Base-by-base conservation (phyloP, 37 sponge, comb jelly and placozoan species). In the Ianthella basta region DNA sequence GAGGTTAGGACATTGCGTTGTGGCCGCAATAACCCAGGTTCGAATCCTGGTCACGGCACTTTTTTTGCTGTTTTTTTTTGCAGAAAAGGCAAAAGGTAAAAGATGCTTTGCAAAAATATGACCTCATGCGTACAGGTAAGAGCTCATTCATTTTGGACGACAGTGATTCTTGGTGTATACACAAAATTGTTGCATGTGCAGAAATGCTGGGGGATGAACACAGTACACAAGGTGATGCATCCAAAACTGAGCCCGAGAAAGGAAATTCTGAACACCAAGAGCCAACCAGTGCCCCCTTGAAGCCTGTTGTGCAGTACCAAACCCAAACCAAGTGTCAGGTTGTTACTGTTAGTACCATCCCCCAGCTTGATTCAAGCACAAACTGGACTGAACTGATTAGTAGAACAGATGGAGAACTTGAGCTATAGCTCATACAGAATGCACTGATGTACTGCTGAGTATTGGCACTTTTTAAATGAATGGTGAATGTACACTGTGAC, bases 1-100 rank as follows among this genome's bases (percentile, higher is more conserved):
- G 95, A 84, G 97, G 97, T 96, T 91, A 95, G 96, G 88, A 95
- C 96, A 84, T 89, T 95, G 87, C 93, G 96, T 95, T 95, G 94
- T 93, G 93, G 93, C 92, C 95, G 95, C 88, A 92, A 86, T 87
- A 89, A 95, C 95, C 90, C 91, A 89, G 92, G 95, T 96, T 96
- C 96, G 91, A 96, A 96, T 94, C 94, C 94, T 89, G 91, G 91
- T 96, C 93, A 85, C 93, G 91, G 94, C 97, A 91, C 53, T 80
- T 91, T 96, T 96, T 94, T 84, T 53, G n/a, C 63, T 29, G 41
- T 33, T 4, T 40, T 33, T 69, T 83, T 70, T 19, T 33, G 37
- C 40, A 75, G 78, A 75, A 36, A 36, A 40, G 37, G 38, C 20
- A 32, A 24, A 50, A 41, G 21, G 38, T 75, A 1, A 75, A 75